phyloP scores from a whole-genome alignment of 2,113 vertebrate genomes.

The Struthio camelus region DNA sequence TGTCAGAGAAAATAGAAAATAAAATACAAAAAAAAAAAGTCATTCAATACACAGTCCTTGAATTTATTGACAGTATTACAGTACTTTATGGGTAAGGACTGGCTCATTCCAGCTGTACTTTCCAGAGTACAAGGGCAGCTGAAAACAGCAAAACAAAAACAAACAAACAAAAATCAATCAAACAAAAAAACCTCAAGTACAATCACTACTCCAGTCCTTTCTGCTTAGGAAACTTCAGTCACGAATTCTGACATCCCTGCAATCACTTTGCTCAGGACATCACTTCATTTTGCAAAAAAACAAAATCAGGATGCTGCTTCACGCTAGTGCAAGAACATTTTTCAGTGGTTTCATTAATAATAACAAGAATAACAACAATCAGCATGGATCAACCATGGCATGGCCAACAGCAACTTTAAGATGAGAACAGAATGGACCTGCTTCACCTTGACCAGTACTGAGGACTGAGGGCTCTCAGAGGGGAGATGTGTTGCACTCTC shows the following conservation, averaged over 20 bases:
- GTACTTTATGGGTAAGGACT: constrained; percentile 45
- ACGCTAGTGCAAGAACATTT: constrained; percentile 65
- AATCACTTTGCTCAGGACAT: constrained; percentile 28
- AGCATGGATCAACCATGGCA: background rate
- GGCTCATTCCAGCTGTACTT: constrained; percentile 42
- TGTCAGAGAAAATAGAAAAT: constrained; percentile 57
- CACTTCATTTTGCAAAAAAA: constrained; percentile 48
- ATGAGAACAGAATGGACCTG: background rate
- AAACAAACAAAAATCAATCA: background rate
- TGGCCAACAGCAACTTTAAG: background rate
- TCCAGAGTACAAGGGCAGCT: constrained; percentile 43
- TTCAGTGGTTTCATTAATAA: constrained; percentile 11
- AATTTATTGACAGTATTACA: constrained; percentile 61
- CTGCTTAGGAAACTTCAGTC: background rate
- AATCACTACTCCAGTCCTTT: background rate
- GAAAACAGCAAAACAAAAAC: constrained; percentile 50
- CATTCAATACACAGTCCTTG: constrained; percentile 48
- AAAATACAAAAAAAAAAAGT: background rate
- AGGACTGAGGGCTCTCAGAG: background rate
- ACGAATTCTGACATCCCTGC: constrained; percentile 46
- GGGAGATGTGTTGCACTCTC: background rate
- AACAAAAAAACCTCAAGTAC: constrained; percentile 12
- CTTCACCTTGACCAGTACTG: background rate
- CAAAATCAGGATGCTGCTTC: constrained; percentile 33
- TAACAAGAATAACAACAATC: constrained; percentile 19